A percentile compares a stretch with the other conserved stretches of the same genome.
phyloP scores from a whole-genome alignment of 2,797 vertebrate genomes.

The Chiloscyllium punctatum region DNA sequence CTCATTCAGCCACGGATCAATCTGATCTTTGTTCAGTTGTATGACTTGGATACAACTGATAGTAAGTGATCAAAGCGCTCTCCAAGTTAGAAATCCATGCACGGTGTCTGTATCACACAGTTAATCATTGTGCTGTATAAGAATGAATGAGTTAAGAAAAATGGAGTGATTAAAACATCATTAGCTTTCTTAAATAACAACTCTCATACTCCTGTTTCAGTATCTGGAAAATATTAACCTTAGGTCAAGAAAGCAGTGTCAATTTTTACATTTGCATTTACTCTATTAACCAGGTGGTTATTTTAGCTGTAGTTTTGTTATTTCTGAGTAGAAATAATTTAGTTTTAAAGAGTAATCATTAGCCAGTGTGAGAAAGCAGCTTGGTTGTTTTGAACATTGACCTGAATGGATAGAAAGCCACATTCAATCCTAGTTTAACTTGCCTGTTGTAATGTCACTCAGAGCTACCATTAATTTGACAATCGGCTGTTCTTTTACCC shows the following conservation, averaged over 20 bases:
- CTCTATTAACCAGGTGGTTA: slow-evolving; percentile 29
- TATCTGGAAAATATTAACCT: slow-evolving; percentile 34
- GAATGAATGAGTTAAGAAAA: not conserved
- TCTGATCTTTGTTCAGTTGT: no score
- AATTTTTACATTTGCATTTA: not conserved
- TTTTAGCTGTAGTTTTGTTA: slow-evolving; percentile 33
- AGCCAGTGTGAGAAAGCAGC: not conserved
- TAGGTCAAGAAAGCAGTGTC: slow-evolving; percentile 12
- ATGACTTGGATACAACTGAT: no score
- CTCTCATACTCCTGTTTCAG: not conserved
- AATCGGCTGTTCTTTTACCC: not conserved
- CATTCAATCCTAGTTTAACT: not conserved
- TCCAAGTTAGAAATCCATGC: not conserved
- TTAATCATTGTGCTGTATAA: not conserved
- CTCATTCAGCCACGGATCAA: no score
- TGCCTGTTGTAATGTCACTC: not conserved
- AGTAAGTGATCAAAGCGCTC: no score
- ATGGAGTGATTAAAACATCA: not conserved
- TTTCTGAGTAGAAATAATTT: not conserved
- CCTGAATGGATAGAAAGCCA: not conserved
- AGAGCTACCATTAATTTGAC: not conserved
- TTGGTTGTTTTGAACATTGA: slow-evolving; percentile 17
- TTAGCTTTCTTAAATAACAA: slow-evolving; percentile 12
- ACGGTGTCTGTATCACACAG: not conserved
- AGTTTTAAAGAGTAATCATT: slow-evolving; percentile 11